A percentile compares a stretch with the other conserved stretches of the same genome.
These are phyloP conservation scores for Sterna hirundo DNA, from an alignment of 2,113 vertebrate genomes.

Conservation along the genomic window DNA sequence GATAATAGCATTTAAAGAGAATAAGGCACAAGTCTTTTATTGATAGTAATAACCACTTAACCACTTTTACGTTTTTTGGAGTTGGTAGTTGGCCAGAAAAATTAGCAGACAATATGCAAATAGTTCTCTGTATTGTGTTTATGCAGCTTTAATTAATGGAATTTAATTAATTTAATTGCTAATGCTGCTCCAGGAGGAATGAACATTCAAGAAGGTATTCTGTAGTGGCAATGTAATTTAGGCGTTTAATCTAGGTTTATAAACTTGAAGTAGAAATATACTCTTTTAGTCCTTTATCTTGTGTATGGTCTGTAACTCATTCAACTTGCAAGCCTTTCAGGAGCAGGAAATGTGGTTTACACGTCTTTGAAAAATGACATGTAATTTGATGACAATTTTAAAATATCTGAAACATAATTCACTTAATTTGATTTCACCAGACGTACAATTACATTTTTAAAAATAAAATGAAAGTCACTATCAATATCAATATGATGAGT, in stretches of 20 bases:
- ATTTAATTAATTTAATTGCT: conserved; percentile 1
- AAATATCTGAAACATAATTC: neutral
- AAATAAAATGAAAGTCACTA: neutral
- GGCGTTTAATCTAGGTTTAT: neutral
- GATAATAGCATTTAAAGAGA: neutral
- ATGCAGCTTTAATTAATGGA: neutral
- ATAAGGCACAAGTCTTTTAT: neutral
- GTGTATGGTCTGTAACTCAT: neutral
- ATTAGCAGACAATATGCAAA: neutral
- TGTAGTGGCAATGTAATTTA: neutral
- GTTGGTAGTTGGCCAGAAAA: neutral
- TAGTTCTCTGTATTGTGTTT: neutral
- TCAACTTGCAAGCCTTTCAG: neutral
- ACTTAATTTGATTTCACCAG: neutral
- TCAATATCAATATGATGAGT: neutral
- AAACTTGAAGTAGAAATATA: neutral
- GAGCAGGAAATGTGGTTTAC: neutral
- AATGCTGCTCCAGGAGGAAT: neutral
- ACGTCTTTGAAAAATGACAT: neutral
- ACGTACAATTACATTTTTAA: neutral
- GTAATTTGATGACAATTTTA: neutral
- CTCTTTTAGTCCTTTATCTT: neutral
- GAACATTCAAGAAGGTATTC: neutral
- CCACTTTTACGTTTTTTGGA: neutral
- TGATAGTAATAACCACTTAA: neutral